Base-by-base conservation (phyloP, 2,888 invertebrate species). In the Apamea monoglypha region DNA sequence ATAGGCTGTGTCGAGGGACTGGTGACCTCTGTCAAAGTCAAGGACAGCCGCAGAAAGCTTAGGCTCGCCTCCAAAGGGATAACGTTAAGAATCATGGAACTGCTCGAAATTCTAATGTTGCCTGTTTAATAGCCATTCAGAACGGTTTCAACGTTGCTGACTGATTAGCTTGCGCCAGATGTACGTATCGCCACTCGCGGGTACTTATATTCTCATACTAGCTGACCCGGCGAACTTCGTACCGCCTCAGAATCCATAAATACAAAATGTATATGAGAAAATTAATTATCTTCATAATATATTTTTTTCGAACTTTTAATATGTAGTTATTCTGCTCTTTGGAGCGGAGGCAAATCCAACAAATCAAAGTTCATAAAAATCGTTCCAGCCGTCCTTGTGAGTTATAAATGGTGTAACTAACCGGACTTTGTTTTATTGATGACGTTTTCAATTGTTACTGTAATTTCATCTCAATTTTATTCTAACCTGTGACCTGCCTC, bases 1-100 rank as follows among this genome's bases (percentile, higher is more conserved):
- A 70, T 76, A 79, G 63, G 76, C 44, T 56, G 67, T 73, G 75
- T 47, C 78, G 18, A 40, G 85, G 77, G 85, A 80, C 68, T 56
- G 7, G 47, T 70, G 84, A 68, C 86, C 87, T 87, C n/a, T 78
- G 81, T 74, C 76, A 66, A 64, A 63, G 18, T 68, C 77, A 77
- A 80, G 82, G 79, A 6, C 64, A 71, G 14, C 64, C 81, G 6
- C 50, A 61, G 69, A 32, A 56, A 50, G 63, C 63, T 68, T 76
- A 70, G 16, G 36, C 32, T 32, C 67, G 12, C 25, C n/a, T 70
- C 36, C 50, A 73, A 47, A 72, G 44, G 78, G 70, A 76, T 59
- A 59, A 56, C 74, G 63, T 32, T 18, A 56, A 59, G n/a, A 64
- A 36, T 80, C 36, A 16, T 56, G 16, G 5, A 21, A 40, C 18